phyloP scores from a whole-genome alignment of 2,888 invertebrate genomes.

The Diarsia mendica region DNA sequence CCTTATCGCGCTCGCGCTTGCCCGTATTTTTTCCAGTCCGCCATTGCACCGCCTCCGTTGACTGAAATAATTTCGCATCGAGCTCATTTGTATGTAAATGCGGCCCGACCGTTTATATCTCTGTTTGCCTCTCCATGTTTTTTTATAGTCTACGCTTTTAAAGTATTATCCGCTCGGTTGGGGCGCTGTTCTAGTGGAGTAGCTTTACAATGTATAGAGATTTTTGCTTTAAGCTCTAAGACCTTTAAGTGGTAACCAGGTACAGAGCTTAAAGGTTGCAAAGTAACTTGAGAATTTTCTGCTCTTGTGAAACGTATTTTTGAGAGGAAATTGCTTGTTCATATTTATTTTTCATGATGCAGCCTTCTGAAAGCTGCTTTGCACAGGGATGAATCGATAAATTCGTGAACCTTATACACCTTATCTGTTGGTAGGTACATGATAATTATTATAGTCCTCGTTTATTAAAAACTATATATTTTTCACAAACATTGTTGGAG shows the following conservation, averaged over 20 bases:
- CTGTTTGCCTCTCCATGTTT: slow-evolving; percentile 81
- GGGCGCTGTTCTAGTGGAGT: slow-evolving; percentile 59
- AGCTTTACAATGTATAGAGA: slow-evolving; percentile 56
- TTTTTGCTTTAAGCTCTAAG: slow-evolving; percentile 57
- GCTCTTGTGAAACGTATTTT: neutral
- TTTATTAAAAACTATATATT: no score
- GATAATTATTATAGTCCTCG: no score
- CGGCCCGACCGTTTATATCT: slow-evolving; percentile 82
- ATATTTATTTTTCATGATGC: slow-evolving; percentile 3
- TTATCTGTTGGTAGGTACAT: no score
- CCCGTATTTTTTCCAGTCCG: slow-evolving; percentile 67
- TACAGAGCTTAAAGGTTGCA: slow-evolving; percentile 19
- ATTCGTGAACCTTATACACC: neutral
- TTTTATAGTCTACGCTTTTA: slow-evolving; percentile 77
- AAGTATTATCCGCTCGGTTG: slow-evolving; percentile 68
- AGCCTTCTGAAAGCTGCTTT: neutral
- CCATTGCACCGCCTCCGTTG: slow-evolving; percentile 73
- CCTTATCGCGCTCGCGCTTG: slow-evolving; percentile 52
- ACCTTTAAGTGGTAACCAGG: slow-evolving; percentile 45
- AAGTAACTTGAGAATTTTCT: slow-evolving; percentile 11
- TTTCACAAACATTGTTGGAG: no score
- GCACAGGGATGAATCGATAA: neutral
- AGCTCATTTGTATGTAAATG: slow-evolving; percentile 88
- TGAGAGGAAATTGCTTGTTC: neutral
- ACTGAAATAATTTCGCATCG: slow-evolving; percentile 80